These are phyloP conservation scores for Spheniscus mendiculus DNA, from an alignment of 2,113 vertebrate species.

Conservation along the genomic window DNA sequence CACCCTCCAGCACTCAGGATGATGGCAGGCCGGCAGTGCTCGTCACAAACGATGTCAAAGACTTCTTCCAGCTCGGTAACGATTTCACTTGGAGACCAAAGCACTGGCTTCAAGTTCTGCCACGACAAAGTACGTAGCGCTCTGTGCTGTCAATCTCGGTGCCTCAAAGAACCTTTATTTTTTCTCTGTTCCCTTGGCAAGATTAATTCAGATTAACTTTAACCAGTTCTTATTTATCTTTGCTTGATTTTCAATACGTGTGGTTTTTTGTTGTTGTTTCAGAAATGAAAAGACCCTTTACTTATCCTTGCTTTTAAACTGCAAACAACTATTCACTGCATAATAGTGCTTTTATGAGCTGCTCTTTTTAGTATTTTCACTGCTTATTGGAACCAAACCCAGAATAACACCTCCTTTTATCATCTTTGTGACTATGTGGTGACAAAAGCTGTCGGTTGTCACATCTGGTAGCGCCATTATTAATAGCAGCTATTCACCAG, in stretches of 20 bases:
- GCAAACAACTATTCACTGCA: background rate
- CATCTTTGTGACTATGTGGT: background rate
- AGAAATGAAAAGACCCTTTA: background rate
- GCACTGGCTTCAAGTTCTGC: background rate
- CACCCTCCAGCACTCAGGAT: background rate
- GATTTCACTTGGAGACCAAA: background rate
- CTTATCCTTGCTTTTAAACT: background rate
- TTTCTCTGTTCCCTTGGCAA: background rate
- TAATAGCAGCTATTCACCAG: background rate
- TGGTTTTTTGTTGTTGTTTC: background rate
- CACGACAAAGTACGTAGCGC: fast-evolving
- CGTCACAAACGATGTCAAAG: background rate
- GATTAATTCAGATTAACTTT: background rate
- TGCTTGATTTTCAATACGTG: background rate
- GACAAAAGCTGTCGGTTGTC: conserved; percentile 19
- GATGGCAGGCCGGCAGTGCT: background rate
- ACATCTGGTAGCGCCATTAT: background rate
- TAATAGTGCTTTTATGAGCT: background rate
- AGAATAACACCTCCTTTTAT: background rate
- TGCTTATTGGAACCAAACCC: background rate
- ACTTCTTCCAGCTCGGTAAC: background rate
- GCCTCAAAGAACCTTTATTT: background rate
- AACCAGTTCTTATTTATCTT: background rate
- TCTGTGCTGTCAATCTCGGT: background rate
- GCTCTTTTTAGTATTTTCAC: background rate